These are phyloP conservation scores for Notiomystis cincta DNA, from an alignment of 2,113 vertebrate species.

Conservation along the genomic window DNA sequence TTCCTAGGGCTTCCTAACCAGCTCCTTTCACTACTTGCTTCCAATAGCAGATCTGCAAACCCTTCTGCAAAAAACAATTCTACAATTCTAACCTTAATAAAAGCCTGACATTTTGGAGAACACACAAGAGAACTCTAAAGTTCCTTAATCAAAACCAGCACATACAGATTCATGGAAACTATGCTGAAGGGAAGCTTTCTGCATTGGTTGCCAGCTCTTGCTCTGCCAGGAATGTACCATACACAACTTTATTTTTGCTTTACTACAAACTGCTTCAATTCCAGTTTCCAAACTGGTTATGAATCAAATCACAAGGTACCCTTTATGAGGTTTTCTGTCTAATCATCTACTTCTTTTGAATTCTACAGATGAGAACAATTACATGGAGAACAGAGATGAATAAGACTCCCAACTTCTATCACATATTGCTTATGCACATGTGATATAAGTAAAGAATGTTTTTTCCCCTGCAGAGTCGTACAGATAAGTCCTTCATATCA, in stretches of 20 bases:
- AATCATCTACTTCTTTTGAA: neutral
- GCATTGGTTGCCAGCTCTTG: neutral
- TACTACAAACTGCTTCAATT: neutral
- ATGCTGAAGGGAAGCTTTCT: slow-evolving; percentile 42
- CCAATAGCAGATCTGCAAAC: neutral
- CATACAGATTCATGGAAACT: slow-evolving; percentile 39
- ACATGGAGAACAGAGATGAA: neutral
- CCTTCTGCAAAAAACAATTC: neutral
- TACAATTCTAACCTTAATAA: slow-evolving; percentile 19
- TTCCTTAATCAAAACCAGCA: slow-evolving; percentile 63
- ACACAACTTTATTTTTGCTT: neutral
- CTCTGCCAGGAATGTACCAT: slow-evolving; percentile 34
- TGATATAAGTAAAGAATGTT: neutral
- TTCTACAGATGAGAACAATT: neutral
- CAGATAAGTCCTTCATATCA: neutral
- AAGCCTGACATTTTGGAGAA: slow-evolving; percentile 22
- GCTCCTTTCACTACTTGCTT: neutral
- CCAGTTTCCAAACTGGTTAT: neutral
- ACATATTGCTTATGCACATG: rapidly evolving
- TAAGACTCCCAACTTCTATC: neutral
- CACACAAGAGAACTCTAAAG: slow-evolving; percentile 41
- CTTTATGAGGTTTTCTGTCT: neutral
- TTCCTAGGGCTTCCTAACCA: neutral
- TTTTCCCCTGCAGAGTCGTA: neutral
- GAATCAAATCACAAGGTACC: neutral